Percentiles rank a stretch among this genome's conserved stretches.
Conservation (phyloP, 2,888 invertebrate species). For the Dendrolimus houi region DNA sequence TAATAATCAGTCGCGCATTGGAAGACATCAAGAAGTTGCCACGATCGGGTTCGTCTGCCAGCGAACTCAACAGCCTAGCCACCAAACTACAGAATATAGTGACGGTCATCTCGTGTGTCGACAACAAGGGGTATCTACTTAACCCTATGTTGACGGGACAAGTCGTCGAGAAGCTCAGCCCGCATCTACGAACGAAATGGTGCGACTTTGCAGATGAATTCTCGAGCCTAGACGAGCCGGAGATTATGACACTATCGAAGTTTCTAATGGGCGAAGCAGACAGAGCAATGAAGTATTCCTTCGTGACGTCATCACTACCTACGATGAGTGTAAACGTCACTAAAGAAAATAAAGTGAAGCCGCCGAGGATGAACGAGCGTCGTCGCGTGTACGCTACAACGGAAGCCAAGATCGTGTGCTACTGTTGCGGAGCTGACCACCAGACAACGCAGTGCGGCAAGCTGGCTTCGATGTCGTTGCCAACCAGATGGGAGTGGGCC, state of each 20-base stretch:
- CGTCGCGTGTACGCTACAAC: too few species aligned
- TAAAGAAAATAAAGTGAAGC: too few species aligned
- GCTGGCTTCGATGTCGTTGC: too few species aligned
- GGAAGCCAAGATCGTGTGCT: too few species aligned
- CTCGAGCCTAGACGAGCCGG: background rate
- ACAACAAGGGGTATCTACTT: constrained; percentile 2
- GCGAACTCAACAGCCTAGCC: constrained; percentile 11
- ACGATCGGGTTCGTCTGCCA: constrained; percentile 5
- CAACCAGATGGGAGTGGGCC: too few species aligned
- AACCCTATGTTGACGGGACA: constrained; percentile 4
- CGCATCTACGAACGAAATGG: background rate
- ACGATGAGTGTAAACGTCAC: too few species aligned
- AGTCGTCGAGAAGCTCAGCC: constrained; percentile 4
- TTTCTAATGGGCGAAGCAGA: constrained; percentile 4
- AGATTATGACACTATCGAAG: constrained; percentile 1
- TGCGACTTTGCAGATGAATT: background rate
- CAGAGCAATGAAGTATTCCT: background rate
- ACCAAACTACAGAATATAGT: constrained; percentile 6
- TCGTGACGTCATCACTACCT: background rate
- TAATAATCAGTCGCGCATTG: constrained; percentile 9
- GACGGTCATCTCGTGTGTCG: background rate
- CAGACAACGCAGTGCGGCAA: too few species aligned
- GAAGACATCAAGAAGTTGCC: constrained; percentile 11
- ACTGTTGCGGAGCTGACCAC: too few species aligned
- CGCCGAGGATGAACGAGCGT: too few species aligned